Base-by-base conservation (phyloP, 2,113 vertebrate species). In the Leptobrachium leishanense region DNA sequence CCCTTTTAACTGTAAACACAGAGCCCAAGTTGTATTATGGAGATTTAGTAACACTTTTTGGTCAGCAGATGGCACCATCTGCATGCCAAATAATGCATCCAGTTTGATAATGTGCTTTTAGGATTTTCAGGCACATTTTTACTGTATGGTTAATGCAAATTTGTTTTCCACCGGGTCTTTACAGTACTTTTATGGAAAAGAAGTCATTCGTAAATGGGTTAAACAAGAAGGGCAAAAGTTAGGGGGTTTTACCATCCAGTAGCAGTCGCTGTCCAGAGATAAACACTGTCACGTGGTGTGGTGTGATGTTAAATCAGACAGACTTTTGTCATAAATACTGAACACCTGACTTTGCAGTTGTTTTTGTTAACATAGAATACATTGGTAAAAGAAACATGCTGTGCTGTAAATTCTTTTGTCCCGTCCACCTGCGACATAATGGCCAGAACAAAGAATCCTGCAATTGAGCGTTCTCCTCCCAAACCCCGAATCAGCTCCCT, bases 401-500 rank as follows among this genome's bases (percentile, higher is more conserved):
- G 42, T 82, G 64, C 12, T 54, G 66, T 85, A 85, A 84, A 82
- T 83, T 84, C 84, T 74, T 78, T 63, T 72, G 74, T 64, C 78
- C 77, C 44, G 68, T 57, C 68, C 79, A 15, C 20, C n/a, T 0
- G 13, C 72, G 79, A 43, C 74, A 73, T 10, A 69, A 55, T 1
- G n/a, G 5, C 57, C n/a, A 64, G 40, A 85, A 87, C 83, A 85
- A 83, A 88, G 77, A 76, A 81, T 75, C 4, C 4, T 76, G 74
- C 43, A 81, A 68, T 63, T 15, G 46, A 59, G 62, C 50, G 81
- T 82, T 77, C 0, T 15, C 78, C 31, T 40, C 41, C 20, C 64
- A 81, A 82, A 67, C 57, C 83, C 85, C 72, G 62, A 3, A 42
- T 88, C 84, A 84, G 87, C 84, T 75, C 64, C 82, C 86, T 20